Base-by-base conservation (phyloP, 1,140 invertebrate genomes). In the Sarcophaga peregrina region DNA sequence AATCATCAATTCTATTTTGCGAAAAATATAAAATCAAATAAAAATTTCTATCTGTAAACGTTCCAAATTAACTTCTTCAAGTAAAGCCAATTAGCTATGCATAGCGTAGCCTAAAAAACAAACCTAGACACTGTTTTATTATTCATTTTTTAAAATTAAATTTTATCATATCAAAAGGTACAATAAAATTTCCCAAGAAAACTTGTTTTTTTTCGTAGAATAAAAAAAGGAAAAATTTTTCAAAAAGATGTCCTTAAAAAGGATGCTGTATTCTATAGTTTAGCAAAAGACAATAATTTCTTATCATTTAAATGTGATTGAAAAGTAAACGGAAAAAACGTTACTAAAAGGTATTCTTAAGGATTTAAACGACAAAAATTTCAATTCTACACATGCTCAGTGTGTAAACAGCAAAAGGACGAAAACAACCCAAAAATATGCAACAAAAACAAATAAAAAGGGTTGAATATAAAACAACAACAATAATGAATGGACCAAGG, bases 381-480 rank as follows among this genome's bases (percentile, higher is more conserved):
- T 11, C 6, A 68, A 68, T 20, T 68, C 20, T 68, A 68, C 62
- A 8, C 62, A 68, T 20, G 62, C 62, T 17, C n/a, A n/a, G 10
- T n/a, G 54, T n/a, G 13, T 15, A 58, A 58, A 3, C 11, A 58
- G 11, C 54, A 58, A 62, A 62, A n/a, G 17, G 17, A 68, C 6
- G 9, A 25, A 68, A 68, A n/a, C 17, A 20, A n/a, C 62, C 62
- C 17, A 58, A 58, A n/a, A 7, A 7, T 13, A 6, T 58, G 15
- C 6, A 58, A 58, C 11, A 58, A 68, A 13, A 46, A 45, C 73
- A 75, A 46, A 75, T 62, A 62, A 37, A 76, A 76, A 76, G 74
- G 74, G 74, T 76, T 76, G 74, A 13, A 37, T 9, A 46, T 9
- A 9, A 7, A 25, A 20, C 6, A 75, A 5, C 3, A 11, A 75